phyloP scores from a whole-genome alignment of 2,113 vertebrate species.

The Silurus meridionalis region DNA sequence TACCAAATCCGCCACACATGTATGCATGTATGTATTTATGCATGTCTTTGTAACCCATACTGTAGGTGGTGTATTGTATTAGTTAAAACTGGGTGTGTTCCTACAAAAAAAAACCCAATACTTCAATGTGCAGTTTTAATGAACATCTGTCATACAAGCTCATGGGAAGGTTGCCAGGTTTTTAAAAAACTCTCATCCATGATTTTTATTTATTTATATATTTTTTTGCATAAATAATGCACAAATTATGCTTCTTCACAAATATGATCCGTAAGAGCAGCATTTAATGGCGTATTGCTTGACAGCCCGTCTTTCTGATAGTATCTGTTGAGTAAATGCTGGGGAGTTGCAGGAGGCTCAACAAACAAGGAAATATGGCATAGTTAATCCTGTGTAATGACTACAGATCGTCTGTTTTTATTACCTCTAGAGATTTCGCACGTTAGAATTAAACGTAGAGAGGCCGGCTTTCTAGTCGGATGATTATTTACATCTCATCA shows the following conservation, averaged over 20 bases:
- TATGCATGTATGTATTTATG: too few relatives aligned
- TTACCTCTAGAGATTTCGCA: background rate
- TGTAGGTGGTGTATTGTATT: too few relatives aligned
- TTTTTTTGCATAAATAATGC: too few relatives aligned
- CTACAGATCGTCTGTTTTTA: background rate
- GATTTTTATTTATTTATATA: too few relatives aligned
- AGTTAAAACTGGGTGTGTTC: too few relatives aligned
- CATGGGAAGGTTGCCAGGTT: too few relatives aligned
- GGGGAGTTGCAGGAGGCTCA: slow-evolving; percentile 4
- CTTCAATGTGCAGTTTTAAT: too few relatives aligned
- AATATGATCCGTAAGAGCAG: background rate
- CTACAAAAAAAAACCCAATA: too few relatives aligned
- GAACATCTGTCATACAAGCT: too few relatives aligned
- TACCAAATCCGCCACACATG: too few relatives aligned
- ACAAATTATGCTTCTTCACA: background rate
- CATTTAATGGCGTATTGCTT: background rate
- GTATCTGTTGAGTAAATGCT: background rate
- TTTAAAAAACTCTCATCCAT: too few relatives aligned
- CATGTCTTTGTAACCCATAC: too few relatives aligned
- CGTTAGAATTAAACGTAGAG: background rate
- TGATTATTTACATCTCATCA: background rate
- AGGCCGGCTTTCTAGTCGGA: background rate
- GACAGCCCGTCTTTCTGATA: background rate
- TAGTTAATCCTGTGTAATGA: background rate
- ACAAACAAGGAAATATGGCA: background rate